Evolutionary conservation across 1,140 invertebrate species (phyloP), one percentile per base, ranked within the genome.

Genomic region (Drosophila ogumai): DNA sequence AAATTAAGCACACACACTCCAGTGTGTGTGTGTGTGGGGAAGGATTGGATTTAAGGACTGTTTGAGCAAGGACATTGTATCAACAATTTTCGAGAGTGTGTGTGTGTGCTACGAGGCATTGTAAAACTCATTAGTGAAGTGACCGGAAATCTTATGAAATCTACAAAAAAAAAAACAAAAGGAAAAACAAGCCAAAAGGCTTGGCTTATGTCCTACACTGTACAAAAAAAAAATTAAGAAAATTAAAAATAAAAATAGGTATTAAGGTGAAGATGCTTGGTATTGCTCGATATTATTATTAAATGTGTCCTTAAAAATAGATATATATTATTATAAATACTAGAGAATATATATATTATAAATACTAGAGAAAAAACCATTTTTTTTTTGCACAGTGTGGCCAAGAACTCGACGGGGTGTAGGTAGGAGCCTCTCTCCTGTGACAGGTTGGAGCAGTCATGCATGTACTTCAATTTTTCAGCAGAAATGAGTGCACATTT

Each of bases 51-150:
- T 81, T 57, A 49, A 76, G 43, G 55, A 52, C 49, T 82, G 81
- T 75, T 80, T 63, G 63, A 56, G 40, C 58, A 64, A 75, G 73
- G 66, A 75, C 63, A 65, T 73, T 81, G 79, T 65, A 81, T 87
- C 75, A 86, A 86, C 79, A 88, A 71, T 72, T 69, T 71, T 68
- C 52, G 40, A 38, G 17, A 44, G 34, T 40, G 34, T 38, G 43
- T 38, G 34, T 69, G 61, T 76, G 69, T 81, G 68, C 67, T 77
- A 68, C 57, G 52, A 75, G 60, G 73, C 80, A 88, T 77, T 88
- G 84, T 90, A 88, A 87, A 88, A 88, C 80, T 88, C 81, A 88
- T 88, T 88, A 88, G 84, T 88, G 84, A 88, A 88, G 77, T 88
- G 84, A 88, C 84, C 85, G 80, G 84, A 88, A 88, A 90, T 88